Percentiles rank a stretch among this genome's conserved stretches.
Conservation (phyloP, 1,140 invertebrate species). For the Drosophila setifemur region DNA sequence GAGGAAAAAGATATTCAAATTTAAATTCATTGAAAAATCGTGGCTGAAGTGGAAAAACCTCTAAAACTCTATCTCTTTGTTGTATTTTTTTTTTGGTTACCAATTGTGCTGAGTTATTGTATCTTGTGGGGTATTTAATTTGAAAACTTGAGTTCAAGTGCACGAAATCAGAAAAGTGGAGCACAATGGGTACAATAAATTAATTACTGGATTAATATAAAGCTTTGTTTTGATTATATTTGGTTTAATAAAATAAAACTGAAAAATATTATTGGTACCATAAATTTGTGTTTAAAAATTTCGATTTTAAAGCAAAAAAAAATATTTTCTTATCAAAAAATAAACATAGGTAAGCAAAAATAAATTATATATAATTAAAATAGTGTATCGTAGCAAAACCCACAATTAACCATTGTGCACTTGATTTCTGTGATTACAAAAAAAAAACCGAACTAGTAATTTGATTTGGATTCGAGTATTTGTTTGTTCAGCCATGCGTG, state of each 20-base stretch:
- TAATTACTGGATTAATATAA: too few species aligned
- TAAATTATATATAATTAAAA: too few species aligned
- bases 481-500: constrained; percentile 47
- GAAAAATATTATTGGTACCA: too few species aligned
- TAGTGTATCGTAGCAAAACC: too few species aligned
- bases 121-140: constrained; percentile 30
- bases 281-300: too few species aligned
- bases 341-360: too few species aligned
- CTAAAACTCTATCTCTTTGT: constrained; percentile 12
- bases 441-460: constrained; percentile 40
- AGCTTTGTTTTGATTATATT: too few species aligned
- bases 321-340: too few species aligned
- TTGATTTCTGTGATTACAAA: constrained; percentile 15
- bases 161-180: constrained; percentile 31
- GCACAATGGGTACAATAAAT: constrained; percentile 5
- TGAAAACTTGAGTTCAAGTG: constrained; percentile 57
- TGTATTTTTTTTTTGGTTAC: constrained; percentile 14
- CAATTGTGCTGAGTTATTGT: constrained; percentile 9
- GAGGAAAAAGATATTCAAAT: constrained; percentile 11
- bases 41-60: constrained; percentile 26
- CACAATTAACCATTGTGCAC: constrained; percentile 10
- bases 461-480: constrained; percentile 40
- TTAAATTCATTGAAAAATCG: constrained; percentile 23
- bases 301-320: too few species aligned
- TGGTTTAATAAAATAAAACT: not conserved